Conservation (phyloP, 2,888 invertebrate species). For the Ormyrus pomaceus region DNA sequence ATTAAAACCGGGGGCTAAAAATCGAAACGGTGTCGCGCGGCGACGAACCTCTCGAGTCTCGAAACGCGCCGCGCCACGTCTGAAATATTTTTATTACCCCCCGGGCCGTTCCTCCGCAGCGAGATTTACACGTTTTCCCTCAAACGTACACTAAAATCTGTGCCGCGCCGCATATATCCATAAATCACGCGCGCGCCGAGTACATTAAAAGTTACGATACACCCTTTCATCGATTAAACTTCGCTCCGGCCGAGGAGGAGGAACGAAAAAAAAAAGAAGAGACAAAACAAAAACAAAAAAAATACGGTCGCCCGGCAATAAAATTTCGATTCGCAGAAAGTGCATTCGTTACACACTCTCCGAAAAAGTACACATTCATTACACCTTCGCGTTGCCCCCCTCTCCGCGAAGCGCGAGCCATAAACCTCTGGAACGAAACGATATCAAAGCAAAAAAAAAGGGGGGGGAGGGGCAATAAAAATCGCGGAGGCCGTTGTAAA, state of each 20-base stretch:
- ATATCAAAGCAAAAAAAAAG: neutral
- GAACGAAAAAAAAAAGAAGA: neutral
- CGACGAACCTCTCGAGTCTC: too few relatives aligned
- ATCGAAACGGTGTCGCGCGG: too few relatives aligned
- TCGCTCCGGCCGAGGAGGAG: neutral
- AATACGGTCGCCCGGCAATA: neutral
- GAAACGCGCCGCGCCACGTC: neutral
- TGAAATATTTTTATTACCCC: conserved; percentile 25
- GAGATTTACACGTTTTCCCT: conserved; percentile 33
- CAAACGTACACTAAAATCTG: conserved; percentile 5
- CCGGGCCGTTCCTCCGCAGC: neutral
- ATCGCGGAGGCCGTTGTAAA: too few relatives aligned
- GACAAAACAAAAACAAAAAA: neutral
- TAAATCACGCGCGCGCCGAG: conserved; percentile 21
- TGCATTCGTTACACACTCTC: too few relatives aligned
- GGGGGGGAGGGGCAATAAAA: neutral
- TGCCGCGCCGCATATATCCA: neutral
- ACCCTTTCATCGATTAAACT: conserved; percentile 32
- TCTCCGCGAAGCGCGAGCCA: neutral
- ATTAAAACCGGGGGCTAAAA: too few relatives aligned
- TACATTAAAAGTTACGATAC: conserved; percentile 46
- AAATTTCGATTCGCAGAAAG: conserved; percentile 33
- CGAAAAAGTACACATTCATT: conserved; percentile 6
- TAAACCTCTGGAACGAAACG: conserved; percentile 12
- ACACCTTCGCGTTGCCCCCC: neutral